Percentiles rank a stretch among this genome's conserved stretches.
These are phyloP conservation scores for Drosophila saltans DNA, from an alignment of 1,140 invertebrate genomes.

Conservation along the genomic window DNA sequence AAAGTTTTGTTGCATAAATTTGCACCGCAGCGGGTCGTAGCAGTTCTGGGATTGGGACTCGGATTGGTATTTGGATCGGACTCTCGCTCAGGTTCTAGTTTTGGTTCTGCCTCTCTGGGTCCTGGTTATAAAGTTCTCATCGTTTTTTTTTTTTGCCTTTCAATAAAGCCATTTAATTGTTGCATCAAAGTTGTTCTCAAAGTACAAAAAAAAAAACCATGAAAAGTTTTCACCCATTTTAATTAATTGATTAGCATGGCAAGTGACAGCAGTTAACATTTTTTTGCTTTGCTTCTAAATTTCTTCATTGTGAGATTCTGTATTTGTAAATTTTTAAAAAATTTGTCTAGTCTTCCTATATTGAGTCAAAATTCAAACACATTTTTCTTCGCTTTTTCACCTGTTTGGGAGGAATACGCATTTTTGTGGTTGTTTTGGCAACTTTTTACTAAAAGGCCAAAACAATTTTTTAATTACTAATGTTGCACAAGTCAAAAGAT, in stretches of 20 bases:
- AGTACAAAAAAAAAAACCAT: background rate
- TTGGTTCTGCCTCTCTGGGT: background rate
- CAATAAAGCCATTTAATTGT: constrained; percentile 50
- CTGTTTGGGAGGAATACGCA: background rate
- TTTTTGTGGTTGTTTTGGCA: constrained; percentile 12
- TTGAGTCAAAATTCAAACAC: background rate
- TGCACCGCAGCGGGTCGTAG: constrained; percentile 44
- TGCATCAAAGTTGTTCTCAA: constrained; percentile 31
- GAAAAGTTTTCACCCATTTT: constrained; percentile 30
- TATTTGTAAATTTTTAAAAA: too few species aligned
- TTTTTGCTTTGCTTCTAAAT: background rate
- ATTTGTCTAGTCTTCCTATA: background rate
- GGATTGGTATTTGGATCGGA: background rate
- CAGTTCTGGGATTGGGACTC: constrained; percentile 19
- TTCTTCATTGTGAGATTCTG: background rate
- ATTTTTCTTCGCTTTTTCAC: background rate
- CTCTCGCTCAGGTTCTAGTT: background rate
- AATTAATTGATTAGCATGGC: constrained; percentile 63
- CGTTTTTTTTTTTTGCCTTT: constrained; percentile 35
- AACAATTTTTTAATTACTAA: constrained; percentile 78
- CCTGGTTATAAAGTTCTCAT: constrained; percentile 45
- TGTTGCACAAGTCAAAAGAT: constrained; percentile 59
- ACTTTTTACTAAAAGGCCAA: constrained; percentile 31
- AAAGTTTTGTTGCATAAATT: constrained; percentile 76
- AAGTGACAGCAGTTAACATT: constrained; percentile 52